Percentiles rank a stretch among this genome's conserved stretches.
Conservation (phyloP, 2,797 vertebrate species). For the Periparus ater region DNA sequence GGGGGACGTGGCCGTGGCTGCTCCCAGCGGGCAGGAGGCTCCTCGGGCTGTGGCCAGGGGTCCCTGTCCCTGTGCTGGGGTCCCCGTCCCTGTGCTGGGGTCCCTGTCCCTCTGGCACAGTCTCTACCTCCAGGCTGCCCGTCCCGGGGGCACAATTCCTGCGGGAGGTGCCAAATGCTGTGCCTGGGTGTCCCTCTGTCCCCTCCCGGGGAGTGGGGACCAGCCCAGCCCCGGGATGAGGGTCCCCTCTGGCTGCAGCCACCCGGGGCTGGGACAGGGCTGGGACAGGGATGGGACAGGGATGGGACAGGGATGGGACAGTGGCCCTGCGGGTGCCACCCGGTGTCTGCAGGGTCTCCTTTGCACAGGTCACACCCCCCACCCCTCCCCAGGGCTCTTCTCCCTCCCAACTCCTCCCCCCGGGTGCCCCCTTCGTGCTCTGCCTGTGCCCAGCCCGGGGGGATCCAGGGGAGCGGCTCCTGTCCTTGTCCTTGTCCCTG, state of each 20-base stretch:
- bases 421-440: not conserved
- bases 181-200: not conserved
- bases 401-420: not conserved
- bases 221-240: not conserved
- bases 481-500: not conserved
- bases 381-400: rapidly evolving
- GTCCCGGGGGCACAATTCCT: not conserved
- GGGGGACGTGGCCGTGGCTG: not conserved
- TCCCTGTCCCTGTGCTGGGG: too few species aligned
- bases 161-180: not conserved
- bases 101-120: not conserved
- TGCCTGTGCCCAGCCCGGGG: not conserved
- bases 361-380: not conserved
- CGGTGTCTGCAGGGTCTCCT: not conserved
- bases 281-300: not conserved
- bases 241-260: not conserved
- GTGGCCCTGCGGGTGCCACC: not conserved
- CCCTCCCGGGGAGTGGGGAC: not conserved
- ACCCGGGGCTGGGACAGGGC: not conserved
- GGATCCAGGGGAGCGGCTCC: not conserved
- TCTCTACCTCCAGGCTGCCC: not conserved
- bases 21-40: not conserved
- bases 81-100: not conserved
- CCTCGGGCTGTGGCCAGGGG: not conserved
- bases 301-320: not conserved